Conservation (phyloP, 23 tunicate genomes). For the Ciona savignyi region DNA sequence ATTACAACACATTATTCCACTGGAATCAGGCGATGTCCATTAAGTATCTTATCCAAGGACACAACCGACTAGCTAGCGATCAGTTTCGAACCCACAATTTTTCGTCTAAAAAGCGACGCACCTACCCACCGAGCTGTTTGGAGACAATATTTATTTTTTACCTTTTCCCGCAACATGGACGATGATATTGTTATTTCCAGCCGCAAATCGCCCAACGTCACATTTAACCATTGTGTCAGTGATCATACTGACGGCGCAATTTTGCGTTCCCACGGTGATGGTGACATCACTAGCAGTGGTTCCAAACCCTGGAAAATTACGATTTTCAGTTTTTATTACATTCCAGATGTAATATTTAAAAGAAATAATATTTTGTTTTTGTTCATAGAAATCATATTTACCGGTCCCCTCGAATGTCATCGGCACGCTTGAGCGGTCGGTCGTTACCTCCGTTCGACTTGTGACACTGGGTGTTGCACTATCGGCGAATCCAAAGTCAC, state of each 20-base stretch:
- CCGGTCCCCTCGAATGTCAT: background rate
- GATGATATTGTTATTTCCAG: conserved; percentile 17
- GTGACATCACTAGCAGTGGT: conserved; percentile 10
- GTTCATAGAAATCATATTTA: too few species aligned
- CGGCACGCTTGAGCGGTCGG: background rate
- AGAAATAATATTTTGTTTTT: too few species aligned
- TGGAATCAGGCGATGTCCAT: too few species aligned
- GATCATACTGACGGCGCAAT: conserved; percentile 17
- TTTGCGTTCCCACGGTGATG: conserved; percentile 22
- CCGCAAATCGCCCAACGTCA: conserved; percentile 17
- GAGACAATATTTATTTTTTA: background rate
- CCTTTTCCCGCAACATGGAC: conserved; percentile 48
- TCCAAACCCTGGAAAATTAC: conserved; percentile 52
- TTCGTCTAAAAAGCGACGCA: too few species aligned
- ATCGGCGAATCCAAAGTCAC: background rate
- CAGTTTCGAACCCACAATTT: too few species aligned
- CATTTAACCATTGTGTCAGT: conserved; percentile 31
- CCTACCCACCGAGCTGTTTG: too few species aligned
- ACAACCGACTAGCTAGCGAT: too few species aligned
- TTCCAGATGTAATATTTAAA: too few species aligned
- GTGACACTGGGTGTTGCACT: background rate
- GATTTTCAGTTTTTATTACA: too few species aligned
- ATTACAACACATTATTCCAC: too few species aligned
- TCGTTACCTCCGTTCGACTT: background rate
- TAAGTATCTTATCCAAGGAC: too few species aligned